Evolutionary conservation across 2,797 vertebrate species (phyloP).

Genomic region (Ctenosaura bakeri): DNA sequence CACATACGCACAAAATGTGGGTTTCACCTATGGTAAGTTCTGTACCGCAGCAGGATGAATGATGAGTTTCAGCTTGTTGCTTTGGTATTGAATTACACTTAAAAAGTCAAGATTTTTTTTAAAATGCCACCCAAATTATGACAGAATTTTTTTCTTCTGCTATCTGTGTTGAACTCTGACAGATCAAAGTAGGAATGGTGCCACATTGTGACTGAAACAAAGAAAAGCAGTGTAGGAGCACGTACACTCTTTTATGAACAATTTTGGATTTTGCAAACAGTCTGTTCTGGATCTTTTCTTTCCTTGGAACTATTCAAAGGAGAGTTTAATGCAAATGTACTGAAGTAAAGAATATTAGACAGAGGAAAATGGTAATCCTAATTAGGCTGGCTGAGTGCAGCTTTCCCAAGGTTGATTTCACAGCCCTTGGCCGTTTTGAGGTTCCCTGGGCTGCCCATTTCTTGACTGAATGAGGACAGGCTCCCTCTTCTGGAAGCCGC

Average conservation of each 20-base stretch:
- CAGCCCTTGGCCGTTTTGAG: too few species aligned
- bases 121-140: neutral
- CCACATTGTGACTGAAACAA: neutral
- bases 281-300: neutral
- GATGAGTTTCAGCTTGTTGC: conserved; percentile 4
- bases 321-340: neutral
- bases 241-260: neutral
- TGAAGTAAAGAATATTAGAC: neutral
- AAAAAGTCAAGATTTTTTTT: neutral
- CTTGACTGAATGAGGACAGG: too few species aligned
- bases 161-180: conserved; percentile 6
- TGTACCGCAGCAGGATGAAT: neutral
- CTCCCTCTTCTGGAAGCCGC: too few species aligned
- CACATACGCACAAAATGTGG: neutral
- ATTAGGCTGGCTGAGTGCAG: neutral
- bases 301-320: neutral
- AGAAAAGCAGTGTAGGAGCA: neutral
- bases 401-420: too few species aligned
- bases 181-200: neutral
- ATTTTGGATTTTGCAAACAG: neutral
- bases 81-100: conserved; percentile 18
- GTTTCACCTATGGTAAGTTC: conserved; percentile 28
- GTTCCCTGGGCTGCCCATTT: too few species aligned
- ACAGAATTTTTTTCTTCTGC: neutral
- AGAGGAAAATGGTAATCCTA: neutral